Evolutionary conservation across 1,140 invertebrate species (phyloP), one percentile per base, ranked within the genome.

Genomic region (Drosophila ambigua): DNA sequence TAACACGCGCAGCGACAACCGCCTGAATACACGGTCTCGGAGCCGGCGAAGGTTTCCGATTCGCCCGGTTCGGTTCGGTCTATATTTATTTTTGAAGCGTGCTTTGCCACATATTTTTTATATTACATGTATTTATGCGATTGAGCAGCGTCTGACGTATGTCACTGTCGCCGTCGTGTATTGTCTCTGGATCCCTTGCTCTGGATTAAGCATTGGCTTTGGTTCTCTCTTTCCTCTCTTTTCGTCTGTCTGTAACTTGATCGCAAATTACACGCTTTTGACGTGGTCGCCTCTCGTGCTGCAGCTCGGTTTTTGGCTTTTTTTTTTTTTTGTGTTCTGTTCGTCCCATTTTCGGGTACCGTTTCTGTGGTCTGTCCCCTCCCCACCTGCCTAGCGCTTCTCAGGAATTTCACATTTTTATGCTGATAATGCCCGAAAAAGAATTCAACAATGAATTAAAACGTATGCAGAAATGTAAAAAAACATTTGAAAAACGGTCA

Each of bases 1-100:
- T 73, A 81, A 85, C 83, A 79, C 71, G 82, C 82, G 82, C 78
- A 75, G 74, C 81, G 82, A 51, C 80, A 83, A 77, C 72, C 35
- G 11, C 11, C 35, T 39, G 35, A 13, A 39, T 39, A 39, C 35
- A 7, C 26, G 26, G 26, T 28, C 31, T 57, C 24, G 43, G 52
- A 53, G 31, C 41, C 48, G 53, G 44, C 44, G 26, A 7, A 28
- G 31, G 31, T 13, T 35, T 49, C 64, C 28, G 51, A 53, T 6
- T 52, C 26, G n/a, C 23, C 51, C 23, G 44, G 16, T 28, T 45
- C 64, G 61, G 6, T 51, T 31, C 13, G 23, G 58, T 9, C 24
- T 51, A 46, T 57, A 49, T 72, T 48, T 48, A 28, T 7, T 39
- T 68, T 63, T 44, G 9, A 23, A 58, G 45, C 44, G 44, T 26